Conservation (phyloP, 53 echinoderm and acorn worm genomes). For the Holothuria scabra region DNA sequence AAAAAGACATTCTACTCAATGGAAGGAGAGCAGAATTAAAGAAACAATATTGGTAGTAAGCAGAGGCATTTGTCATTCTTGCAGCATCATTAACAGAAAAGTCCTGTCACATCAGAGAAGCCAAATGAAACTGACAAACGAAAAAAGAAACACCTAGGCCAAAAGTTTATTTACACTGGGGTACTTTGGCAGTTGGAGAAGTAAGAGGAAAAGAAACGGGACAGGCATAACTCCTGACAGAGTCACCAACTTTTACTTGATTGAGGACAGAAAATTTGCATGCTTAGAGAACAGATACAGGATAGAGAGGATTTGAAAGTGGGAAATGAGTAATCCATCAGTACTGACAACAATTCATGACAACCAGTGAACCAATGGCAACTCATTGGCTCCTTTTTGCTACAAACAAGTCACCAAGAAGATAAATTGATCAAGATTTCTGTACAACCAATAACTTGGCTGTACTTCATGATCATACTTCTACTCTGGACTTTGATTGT, state of each 20-base stretch:
- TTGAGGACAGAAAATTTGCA: not conserved
- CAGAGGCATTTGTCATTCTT: constrained; percentile 6
- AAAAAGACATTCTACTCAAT: too few species aligned
- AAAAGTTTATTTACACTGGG: constrained; percentile 37
- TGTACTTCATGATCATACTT: too few species aligned
- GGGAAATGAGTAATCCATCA: constrained; percentile 23
- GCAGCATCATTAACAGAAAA: constrained; percentile 27
- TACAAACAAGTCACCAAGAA: too few species aligned
- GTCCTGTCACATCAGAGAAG: constrained; percentile 7
- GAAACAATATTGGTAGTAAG: constrained; percentile 11
- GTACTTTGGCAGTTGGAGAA: not conserved
- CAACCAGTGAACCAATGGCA: constrained; percentile 13
- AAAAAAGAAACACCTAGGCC: constrained; percentile 20
- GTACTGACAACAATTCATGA: constrained; percentile 16
- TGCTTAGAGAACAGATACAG: constrained; percentile 10
- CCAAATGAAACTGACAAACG: constrained; percentile 28
- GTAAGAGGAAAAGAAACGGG: too few species aligned
- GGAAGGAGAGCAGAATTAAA: too few species aligned
- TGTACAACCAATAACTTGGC: too few species aligned
- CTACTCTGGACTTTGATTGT: too few species aligned
- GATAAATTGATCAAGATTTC: too few species aligned
- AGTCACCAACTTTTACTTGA: not conserved
- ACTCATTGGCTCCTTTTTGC: not conserved
- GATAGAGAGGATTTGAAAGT: constrained; percentile 25
- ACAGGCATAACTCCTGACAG: too few species aligned